Evolutionary conservation across 2,888 invertebrate species (phyloP).

Genomic region (Subacronicta megacephala): DNA sequence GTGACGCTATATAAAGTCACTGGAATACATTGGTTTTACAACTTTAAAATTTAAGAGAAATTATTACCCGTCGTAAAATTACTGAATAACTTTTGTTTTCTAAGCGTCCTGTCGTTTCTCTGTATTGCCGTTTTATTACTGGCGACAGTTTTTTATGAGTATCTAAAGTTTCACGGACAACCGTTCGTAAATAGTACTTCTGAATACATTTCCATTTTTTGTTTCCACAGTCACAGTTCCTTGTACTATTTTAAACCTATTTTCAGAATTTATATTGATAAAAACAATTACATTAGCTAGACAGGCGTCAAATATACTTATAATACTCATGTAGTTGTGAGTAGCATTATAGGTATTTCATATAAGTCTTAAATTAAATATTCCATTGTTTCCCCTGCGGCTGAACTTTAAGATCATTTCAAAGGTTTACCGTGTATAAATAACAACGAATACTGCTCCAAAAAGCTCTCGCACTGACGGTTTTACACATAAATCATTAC

Average conservation of each 20-base stretch:
- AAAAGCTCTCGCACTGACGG: slow-evolving; percentile 78
- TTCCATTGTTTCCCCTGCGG: slow-evolving; percentile 75
- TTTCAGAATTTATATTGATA: slow-evolving; percentile 36
- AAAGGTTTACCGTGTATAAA: slow-evolving; percentile 76
- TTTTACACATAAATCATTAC: slow-evolving; percentile 88
- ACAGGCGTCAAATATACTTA: slow-evolving; percentile 16
- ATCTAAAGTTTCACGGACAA: slow-evolving; percentile 67
- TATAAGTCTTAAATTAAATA: slow-evolving; percentile 65
- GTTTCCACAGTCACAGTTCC: slow-evolving; percentile 45
- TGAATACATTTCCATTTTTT: slow-evolving; percentile 60
- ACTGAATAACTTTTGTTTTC: slow-evolving; percentile 75
- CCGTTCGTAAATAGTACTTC: slow-evolving; percentile 64
- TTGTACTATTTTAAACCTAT: slow-evolving; percentile 50
- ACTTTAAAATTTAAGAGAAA: slow-evolving; percentile 61
- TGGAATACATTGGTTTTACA: slow-evolving; percentile 6
- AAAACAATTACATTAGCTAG: slow-evolving; percentile 18
- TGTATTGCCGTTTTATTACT: slow-evolving; percentile 66
- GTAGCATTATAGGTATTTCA: slow-evolving; percentile 39
- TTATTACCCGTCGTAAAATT: slow-evolving; percentile 74
- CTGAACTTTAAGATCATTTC: slow-evolving; percentile 69
- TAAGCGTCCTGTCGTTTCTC: slow-evolving; percentile 64
- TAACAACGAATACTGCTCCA: slow-evolving; percentile 76
- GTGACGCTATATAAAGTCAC: slow-evolving; percentile 9
- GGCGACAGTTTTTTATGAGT: slow-evolving; percentile 71
- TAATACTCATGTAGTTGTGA: slow-evolving; percentile 12